These are phyloP conservation scores for Daubentonia madagascariensis DNA, from an alignment of 2,113 vertebrate genomes.

Conservation along the genomic window DNA sequence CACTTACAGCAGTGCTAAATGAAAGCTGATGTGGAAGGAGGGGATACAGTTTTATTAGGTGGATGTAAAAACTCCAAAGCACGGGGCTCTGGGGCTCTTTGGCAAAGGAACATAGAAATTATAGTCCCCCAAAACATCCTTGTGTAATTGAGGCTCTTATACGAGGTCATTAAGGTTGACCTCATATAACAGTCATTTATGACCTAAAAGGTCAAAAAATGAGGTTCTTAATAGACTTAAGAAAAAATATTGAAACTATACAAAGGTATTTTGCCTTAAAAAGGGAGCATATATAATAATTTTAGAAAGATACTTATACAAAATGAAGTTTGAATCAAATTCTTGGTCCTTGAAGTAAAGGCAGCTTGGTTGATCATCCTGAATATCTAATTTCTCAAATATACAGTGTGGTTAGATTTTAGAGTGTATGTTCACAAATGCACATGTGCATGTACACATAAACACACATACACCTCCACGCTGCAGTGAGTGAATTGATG, in stretches of 20 bases:
- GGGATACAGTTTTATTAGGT: background rate
- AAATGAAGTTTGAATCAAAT: constrained; percentile 1
- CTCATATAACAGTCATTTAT: background rate
- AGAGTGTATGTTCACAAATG: background rate
- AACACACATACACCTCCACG: background rate
- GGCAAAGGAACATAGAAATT: background rate
- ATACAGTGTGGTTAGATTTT: background rate
- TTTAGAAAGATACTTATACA: constrained; percentile 13
- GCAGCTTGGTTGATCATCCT: background rate
- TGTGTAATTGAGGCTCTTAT: background rate
- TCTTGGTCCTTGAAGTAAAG: background rate
- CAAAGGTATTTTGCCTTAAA: background rate
- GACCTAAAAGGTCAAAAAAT: background rate
- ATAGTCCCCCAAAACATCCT: background rate
- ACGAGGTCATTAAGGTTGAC: background rate
- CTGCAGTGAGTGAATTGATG: background rate
- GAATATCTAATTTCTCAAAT: background rate
- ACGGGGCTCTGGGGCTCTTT: background rate
- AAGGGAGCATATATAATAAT: background rate
- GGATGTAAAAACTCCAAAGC: background rate
- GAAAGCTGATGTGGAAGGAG: background rate
- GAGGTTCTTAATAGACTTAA: background rate
- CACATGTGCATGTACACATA: background rate
- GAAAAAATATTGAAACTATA: background rate
- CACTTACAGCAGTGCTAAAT: background rate